Evolutionary conservation across 2,797 vertebrate genomes (phyloP).

Genomic region (Yasuhikotakia modesta): DNA sequence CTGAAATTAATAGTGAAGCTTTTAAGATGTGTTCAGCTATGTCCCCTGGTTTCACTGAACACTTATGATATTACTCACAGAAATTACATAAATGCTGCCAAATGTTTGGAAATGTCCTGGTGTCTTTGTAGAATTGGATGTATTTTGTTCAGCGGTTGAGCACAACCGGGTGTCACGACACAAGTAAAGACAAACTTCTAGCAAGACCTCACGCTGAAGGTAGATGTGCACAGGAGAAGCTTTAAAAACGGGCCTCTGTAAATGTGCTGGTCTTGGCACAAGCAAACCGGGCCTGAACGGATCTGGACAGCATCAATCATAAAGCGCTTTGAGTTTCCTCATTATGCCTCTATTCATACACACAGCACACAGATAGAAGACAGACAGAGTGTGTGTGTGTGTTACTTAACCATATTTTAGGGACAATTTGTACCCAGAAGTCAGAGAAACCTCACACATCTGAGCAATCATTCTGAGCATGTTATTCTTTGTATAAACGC

Average conservation of each 20-base stretch:
- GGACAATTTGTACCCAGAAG: no score
- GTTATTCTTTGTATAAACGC: no score
- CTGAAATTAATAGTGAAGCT: slow-evolving; percentile 70
- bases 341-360: slow-evolving; percentile 41
- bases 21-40: slow-evolving; percentile 71
- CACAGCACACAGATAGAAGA: slow-evolving; percentile 16
- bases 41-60: slow-evolving; percentile 75
- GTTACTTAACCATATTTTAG: background rate
- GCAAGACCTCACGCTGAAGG: slow-evolving; percentile 19
- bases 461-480: no score
- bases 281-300: slow-evolving; percentile 36
- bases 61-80: slow-evolving; percentile 73
- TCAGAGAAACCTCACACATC: no score
- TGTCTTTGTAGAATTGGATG: background rate
- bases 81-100: slow-evolving; percentile 71
- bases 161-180: slow-evolving; percentile 13
- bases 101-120: slow-evolving; percentile 70
- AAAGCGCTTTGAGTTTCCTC: slow-evolving; percentile 56
- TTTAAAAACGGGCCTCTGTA: slow-evolving; percentile 48
- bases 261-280: slow-evolving; percentile 55
- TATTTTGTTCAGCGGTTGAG: background rate
- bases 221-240: slow-evolving; percentile 34
- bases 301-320: slow-evolving; percentile 62
- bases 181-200: slow-evolving; percentile 53
- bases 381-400: background rate